These are phyloP conservation scores for Pangasius macronema DNA, from an alignment of 2,797 vertebrate species.

Conservation along the genomic window DNA sequence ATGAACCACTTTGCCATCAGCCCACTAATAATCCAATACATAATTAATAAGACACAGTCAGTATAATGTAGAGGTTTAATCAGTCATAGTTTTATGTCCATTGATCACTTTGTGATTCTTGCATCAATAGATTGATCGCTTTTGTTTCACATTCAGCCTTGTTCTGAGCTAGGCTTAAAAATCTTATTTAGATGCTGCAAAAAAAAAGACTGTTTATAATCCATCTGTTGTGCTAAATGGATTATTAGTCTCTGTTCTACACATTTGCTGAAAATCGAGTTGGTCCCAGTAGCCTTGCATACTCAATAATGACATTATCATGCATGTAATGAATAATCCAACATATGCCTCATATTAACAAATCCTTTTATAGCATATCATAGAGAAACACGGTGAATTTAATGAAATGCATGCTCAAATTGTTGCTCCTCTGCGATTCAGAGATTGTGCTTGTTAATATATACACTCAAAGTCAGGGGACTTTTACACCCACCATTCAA, in stretches of 20 bases:
- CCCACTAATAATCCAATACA: conserved; percentile 43
- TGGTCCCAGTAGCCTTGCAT: conserved; percentile 49
- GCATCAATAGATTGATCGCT: conserved; percentile 42
- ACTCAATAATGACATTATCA: conserved; percentile 60
- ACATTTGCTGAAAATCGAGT: conserved; percentile 45
- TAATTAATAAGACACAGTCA: conserved; percentile 46
- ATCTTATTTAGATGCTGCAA: conserved; percentile 38
- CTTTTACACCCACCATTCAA: conserved; percentile 29
- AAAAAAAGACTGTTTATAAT: conserved; percentile 33
- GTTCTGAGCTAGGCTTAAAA: conserved; percentile 42
- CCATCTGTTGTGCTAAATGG: conserved; percentile 49
- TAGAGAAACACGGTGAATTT: conserved; percentile 48
- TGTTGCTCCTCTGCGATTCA: conserved; percentile 42
- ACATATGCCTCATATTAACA: conserved; percentile 56
- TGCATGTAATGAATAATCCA: conserved; percentile 59
- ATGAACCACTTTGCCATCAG: conserved; percentile 52
- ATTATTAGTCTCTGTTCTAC: conserved; percentile 51
- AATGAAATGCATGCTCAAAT: conserved; percentile 47
- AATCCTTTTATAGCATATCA: conserved; percentile 54
- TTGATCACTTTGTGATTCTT: conserved; percentile 51
- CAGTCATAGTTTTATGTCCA: conserved; percentile 49
- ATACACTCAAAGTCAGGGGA: conserved; percentile 32
- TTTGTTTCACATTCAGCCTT: conserved; percentile 28
- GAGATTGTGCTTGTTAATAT: conserved; percentile 47
- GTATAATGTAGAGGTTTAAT: conserved; percentile 55